Conservation (phyloP, 2,797 vertebrate species). For the Manis pentadactyla region DNA sequence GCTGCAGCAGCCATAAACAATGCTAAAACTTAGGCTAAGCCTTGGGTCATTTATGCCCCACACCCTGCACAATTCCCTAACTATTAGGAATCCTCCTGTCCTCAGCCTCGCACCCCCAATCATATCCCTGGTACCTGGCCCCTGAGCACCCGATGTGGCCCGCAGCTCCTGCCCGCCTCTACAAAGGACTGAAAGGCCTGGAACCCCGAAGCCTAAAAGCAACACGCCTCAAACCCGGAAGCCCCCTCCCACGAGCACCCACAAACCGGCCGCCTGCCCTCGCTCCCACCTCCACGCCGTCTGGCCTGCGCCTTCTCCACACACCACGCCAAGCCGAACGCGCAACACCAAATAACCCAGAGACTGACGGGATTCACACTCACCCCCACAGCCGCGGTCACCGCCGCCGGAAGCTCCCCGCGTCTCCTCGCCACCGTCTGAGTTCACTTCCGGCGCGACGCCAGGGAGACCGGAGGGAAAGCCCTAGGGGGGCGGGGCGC, state of each 20-base stretch:
- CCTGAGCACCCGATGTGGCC: background rate
- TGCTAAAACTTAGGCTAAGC: background rate
- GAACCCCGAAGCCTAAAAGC: background rate
- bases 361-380: background rate
- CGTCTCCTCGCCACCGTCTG: background rate
- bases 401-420: conserved; percentile 56
- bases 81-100: background rate
- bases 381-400: background rate
- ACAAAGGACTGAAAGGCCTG: background rate
- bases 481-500: accelerated
- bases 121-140: background rate
- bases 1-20: background rate
- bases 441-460: conserved; percentile 74
- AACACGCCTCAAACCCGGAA: background rate
- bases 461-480: accelerated
- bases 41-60: background rate
- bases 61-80: background rate
- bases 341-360: accelerated
- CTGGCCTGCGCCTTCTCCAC: background rate
- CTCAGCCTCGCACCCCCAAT: background rate
- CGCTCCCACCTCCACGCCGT: conserved; percentile 58
- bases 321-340: accelerated
- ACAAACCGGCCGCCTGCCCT: background rate
- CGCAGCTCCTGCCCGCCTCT: background rate
- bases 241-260: conserved; percentile 19